Evolutionary conservation across 2,888 invertebrate genomes (phyloP), one percentile per base, ranked within the genome.

Genomic region (Lasioglossum vierecki): DNA sequence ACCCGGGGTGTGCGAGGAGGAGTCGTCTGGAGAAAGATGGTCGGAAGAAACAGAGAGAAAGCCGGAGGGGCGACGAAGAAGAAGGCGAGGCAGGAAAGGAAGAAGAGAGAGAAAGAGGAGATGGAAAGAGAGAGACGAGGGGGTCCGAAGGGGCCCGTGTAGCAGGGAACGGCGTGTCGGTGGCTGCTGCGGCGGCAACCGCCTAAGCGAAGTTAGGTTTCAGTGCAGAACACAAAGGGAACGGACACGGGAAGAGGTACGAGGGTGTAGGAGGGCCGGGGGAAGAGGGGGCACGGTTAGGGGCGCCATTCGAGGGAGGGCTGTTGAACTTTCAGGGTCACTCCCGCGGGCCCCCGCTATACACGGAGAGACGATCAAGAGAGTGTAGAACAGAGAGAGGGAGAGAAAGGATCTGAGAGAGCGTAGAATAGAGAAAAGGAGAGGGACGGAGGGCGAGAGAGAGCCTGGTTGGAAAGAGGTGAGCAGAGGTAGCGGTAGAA

Each of bases 141-240:
- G 68, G 66, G 60, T 4, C 66, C 66, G 30, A 22, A 30, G 66
- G 60, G 83, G 41, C 76, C 41, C 22, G 66, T 60, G 79, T 26
- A 63, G 44, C 76, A 81, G 26, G 73, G 75, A 70, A 76, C 81
- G 74, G 63, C 76, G 76, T 80, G 86, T 82, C 80, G 86, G 86
- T 86, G 87, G 86, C 80, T 83, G 86, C 74, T 83, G 86, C 74
- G 75, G 70, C 80, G 77, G 80, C 74, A 76, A 86, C 84, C 84
- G 85, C 88, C 91, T 91, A 91, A 90, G 90, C 90, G 89, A 90
- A 92, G 91, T 91, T 92, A 89, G 91, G 91, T 91, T 91, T 92
- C 90, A 95, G 95, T 95, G 95, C 93, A 92, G 93, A 94, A 94
- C 92, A 92, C 92, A 94, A 93, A 93, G 93, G 93, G 92, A 93